A percentile compares a stretch with the other conserved stretches of the same genome.
Conservation (phyloP, 2,113 vertebrate species). For the Ginglymostoma cirratum region DNA sequence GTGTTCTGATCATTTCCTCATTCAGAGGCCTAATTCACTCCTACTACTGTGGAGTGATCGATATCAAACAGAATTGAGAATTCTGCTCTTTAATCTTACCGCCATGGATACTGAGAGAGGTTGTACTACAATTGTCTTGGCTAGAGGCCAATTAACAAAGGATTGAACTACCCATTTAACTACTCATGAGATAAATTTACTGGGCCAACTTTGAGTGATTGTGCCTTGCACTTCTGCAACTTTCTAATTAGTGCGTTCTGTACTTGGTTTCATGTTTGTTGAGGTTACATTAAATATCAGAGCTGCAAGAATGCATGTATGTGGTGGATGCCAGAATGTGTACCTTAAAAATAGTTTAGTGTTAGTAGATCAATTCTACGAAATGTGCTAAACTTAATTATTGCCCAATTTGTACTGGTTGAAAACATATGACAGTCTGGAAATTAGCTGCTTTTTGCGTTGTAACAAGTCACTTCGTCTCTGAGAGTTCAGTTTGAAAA, state of each 20-base stretch:
- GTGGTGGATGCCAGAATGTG: neutral
- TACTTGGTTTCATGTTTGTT: neutral
- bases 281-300: neutral
- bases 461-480: neutral
- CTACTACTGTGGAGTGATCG: neutral
- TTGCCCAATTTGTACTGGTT: neutral
- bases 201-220: neutral
- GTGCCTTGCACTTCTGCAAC: neutral
- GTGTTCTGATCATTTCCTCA: neutral
- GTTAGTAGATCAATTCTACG: neutral
- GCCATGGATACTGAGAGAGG: neutral
- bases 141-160: neutral
- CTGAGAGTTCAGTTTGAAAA: neutral
- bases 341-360: neutral
- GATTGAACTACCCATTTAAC: neutral
- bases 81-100: neutral
- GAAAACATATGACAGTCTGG: neutral
- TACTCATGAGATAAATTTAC: neutral
- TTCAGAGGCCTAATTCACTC: neutral
- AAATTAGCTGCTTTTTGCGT: neutral
- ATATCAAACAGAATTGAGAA: neutral
- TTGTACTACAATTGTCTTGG: neutral
- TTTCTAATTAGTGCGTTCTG: neutral
- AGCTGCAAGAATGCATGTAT: neutral
- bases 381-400: neutral